phyloP scores from a whole-genome alignment of 2,797 vertebrate species.

The Microcaecilia unicolor region DNA sequence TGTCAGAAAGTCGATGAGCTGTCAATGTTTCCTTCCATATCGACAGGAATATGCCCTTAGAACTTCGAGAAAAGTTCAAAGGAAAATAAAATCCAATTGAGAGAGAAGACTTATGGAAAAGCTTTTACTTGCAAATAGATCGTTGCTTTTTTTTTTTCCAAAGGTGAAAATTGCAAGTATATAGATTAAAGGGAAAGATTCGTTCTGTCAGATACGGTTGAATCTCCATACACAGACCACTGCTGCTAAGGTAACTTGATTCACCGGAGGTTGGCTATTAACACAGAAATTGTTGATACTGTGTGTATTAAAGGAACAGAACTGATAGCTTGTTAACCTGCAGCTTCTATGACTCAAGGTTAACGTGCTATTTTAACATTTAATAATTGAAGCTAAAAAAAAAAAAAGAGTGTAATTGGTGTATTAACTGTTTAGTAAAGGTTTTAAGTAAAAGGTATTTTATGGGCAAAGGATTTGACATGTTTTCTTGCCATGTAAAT shows the following conservation, averaged over 20 bases:
- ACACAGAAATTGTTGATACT: no score
- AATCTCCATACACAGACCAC: conserved; percentile 27
- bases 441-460: neutral
- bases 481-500: conserved; percentile 10
- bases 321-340: rapidly evolving
- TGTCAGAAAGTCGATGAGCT: conserved; percentile 12
- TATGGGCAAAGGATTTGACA: conserved; percentile 12
- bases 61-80: conserved; percentile 16
- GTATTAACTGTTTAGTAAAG: neutral
- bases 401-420: conserved; percentile 15
- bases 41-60: conserved; percentile 27
- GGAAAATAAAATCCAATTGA: conserved; percentile 10
- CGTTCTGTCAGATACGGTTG: conserved; percentile 15
- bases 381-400: no score
- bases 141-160: conserved; percentile 23
- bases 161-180: conserved; percentile 22
- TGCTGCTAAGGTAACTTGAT: conserved; percentile 40
- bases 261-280: no score
- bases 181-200: conserved; percentile 27
- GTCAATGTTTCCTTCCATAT: no score
- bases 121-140: conserved; percentile 15
- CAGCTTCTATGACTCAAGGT: neutral
- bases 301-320: neutral
- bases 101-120: conserved; percentile 22
- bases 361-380: neutral